Evolutionary conservation across 2,888 invertebrate species (phyloP).

Genomic region (Apamea crenata): DNA sequence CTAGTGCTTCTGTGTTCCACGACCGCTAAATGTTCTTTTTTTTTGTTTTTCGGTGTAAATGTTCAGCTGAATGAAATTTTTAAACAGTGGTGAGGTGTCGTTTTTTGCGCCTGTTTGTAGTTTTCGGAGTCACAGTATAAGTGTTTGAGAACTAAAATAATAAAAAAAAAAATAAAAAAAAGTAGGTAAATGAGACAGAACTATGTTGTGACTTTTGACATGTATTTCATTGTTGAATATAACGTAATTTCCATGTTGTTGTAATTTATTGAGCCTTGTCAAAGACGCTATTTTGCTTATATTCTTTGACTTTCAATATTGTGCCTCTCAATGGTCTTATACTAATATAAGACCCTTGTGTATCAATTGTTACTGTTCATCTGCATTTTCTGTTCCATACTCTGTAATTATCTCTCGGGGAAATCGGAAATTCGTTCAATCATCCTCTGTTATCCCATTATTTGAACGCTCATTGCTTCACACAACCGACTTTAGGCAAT

Average conservation of each 20-base stretch:
- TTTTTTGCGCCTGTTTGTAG: conserved; percentile 9
- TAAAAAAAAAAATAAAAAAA: too few relatives aligned
- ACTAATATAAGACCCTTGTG: too few relatives aligned
- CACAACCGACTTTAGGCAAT: conserved; percentile 39
- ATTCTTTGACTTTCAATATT: background rate
- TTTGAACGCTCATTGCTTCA: conserved; percentile 28
- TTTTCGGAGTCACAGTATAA: background rate
- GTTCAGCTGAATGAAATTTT: conserved; percentile 24
- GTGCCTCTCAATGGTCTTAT: background rate
- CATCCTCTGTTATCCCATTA: conserved; percentile 32
- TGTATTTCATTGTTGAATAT: background rate
- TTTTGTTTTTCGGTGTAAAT: background rate
- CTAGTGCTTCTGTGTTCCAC: conserved; percentile 17
- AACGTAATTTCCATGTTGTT: background rate
- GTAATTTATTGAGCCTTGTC: conserved; percentile 1
- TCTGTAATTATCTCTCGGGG: conserved; percentile 18
- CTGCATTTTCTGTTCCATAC: background rate
- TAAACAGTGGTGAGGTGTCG: background rate
- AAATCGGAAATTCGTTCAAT: conserved; percentile 17
- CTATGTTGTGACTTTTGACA: background rate
- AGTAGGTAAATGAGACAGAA: background rate
- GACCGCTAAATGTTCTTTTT: conserved; percentile 9
- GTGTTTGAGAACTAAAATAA: background rate
- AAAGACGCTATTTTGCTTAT: background rate
- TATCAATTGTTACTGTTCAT: background rate